Evolutionary conservation across 2,888 invertebrate species (phyloP).

Genomic region (Caenorhabditis sp.): DNA sequence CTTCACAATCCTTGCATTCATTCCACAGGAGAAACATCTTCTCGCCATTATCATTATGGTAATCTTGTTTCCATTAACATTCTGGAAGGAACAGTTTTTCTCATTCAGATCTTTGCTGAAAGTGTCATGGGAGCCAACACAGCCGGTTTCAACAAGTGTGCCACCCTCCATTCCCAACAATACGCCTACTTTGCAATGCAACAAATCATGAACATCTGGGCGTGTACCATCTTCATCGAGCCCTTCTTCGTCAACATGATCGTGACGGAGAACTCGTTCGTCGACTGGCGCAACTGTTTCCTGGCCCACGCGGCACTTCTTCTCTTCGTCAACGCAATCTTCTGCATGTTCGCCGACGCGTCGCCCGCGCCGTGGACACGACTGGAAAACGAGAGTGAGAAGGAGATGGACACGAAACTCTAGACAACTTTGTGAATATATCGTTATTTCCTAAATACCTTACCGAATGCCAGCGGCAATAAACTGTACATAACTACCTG

Average conservation of each 20-base stretch:
- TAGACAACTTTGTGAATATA: not conserved
- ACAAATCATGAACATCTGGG: conserved; percentile 71
- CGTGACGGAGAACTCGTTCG: conserved; percentile 63
- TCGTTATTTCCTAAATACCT: conserved; percentile 4
- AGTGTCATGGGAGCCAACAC: conserved; percentile 70
- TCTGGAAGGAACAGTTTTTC: too few species aligned
- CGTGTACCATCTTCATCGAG: conserved; percentile 67
- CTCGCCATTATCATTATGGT: conserved; percentile 66
- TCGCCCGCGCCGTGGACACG: conserved; percentile 59
- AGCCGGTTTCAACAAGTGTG: conserved; percentile 72
- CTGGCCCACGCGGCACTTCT: conserved; percentile 65
- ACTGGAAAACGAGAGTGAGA: not conserved
- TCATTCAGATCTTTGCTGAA: conserved; percentile 64
- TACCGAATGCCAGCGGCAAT: not conserved
- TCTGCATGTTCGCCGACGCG: conserved; percentile 66
- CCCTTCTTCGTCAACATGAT: conserved; percentile 69
- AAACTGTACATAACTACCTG: conserved; percentile 14
- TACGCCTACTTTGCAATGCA: conserved; percentile 69
- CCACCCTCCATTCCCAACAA: conserved; percentile 67
- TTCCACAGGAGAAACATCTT: conserved; percentile 60
- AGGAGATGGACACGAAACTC: conserved; percentile 28
- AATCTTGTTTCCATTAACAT: not conserved
- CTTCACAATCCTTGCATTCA: conserved; percentile 66
- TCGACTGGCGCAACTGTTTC: conserved; percentile 70
- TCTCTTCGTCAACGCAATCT: conserved; percentile 59